Evolutionary conservation across 2,113 vertebrate genomes (phyloP), one percentile per base, ranked within the genome.

Genomic region (Brachypteracias leptosomus): DNA sequence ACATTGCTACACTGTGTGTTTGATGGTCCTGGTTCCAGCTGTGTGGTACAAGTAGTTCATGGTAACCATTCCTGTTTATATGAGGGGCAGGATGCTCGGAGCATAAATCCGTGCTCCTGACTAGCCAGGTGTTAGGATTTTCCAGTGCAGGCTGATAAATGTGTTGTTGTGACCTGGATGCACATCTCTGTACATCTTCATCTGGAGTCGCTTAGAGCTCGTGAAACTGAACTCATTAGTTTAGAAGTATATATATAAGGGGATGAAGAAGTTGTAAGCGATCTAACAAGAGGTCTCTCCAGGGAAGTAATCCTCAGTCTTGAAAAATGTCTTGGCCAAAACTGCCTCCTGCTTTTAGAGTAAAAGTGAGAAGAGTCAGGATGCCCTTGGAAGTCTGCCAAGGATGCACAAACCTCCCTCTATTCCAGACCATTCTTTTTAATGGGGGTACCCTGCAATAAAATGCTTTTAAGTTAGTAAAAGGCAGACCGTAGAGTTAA

Each of bases 161-260:
- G 33, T 33, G 40, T 42, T 4, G 0, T 42, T 0, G 0, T 59
- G 58, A 65, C 33, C 68, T 59, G 52, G 36, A 57, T 9, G 3
- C 1, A 4, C 14, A 14, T 71, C 61, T 85, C 31, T 44, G 3
- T 52, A 21, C 31, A 16, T 75, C 47, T 82, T 85, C 42, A 63
- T 38, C 44, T 79, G 74, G 62, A 88, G 29, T 62, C 52, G 17
- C 36, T 58, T 46, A 7, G 7, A 90, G 44, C 58, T 92, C 38
- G 2, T 28, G 54, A 61, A 63, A 36, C 36, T 21, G 31, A 85
- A 65, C 47, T 63, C 6, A 15, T 6, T 54, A 31, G 18, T 31
- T 76, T 42, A 7, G 46, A 79, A 76, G 29, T 13, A 31, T 16
- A 16, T 4, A 8, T 7, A 2, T 29, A 36, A 55, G 29, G 33